phyloP scores from a whole-genome alignment of 2,888 invertebrate genomes.

The Dolomedes plantarius region DNA sequence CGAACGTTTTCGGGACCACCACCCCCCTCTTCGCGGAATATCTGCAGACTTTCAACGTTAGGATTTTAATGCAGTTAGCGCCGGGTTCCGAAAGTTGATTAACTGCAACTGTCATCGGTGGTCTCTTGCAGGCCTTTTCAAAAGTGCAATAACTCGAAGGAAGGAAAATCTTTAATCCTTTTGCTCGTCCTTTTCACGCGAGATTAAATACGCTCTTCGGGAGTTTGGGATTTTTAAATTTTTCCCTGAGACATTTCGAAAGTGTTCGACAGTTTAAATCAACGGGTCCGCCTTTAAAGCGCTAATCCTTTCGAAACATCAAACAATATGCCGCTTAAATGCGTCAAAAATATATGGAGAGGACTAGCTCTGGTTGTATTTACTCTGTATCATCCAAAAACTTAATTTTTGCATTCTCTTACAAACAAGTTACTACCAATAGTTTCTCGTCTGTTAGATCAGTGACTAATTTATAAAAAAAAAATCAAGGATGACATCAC shows the following conservation, averaged over 20 bases:
- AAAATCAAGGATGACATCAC: no score
- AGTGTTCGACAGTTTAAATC: neutral
- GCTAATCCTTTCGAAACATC: neutral
- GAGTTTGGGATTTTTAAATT: neutral
- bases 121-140: conserved; percentile 52
- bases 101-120: conserved; percentile 66
- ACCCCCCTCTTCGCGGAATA: conserved; percentile 45
- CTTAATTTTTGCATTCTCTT: no score
- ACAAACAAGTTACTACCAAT: no score
- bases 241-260: neutral
- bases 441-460: no score
- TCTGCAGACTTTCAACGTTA: conserved; percentile 61
- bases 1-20: conserved; percentile 32
- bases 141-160: conserved; percentile 60
- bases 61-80: conserved; percentile 68
- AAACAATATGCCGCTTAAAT: neutral
- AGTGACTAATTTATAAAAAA: no score
- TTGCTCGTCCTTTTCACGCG: conserved; percentile 65
- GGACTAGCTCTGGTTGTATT: no score
- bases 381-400: no score
- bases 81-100: conserved; percentile 64
- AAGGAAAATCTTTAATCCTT: conserved; percentile 50
- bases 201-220: conserved; percentile 63
- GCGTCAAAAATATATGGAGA: no score
- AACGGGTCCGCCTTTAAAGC: neutral